Conservation (phyloP, 2,888 invertebrate genomes). For the Torymus tubicola region DNA sequence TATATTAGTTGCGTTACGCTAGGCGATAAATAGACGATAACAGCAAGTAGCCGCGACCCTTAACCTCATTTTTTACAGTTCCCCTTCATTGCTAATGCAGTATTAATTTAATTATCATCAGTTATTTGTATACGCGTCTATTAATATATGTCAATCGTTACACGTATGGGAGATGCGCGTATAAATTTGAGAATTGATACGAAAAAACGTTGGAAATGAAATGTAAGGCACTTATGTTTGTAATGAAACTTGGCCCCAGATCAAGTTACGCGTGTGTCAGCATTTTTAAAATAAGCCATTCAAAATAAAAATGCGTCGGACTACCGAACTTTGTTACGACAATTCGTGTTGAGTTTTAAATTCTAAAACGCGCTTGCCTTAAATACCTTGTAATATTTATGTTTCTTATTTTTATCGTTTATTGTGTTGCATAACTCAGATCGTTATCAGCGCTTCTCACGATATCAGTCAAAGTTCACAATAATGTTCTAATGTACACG, state of each 20-base stretch:
- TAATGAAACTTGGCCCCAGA: not conserved
- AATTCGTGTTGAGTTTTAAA: not conserved
- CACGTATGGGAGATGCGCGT: too few relatives aligned
- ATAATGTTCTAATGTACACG: too few relatives aligned
- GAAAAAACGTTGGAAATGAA: too few relatives aligned
- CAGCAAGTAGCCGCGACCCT: conserved; percentile 15
- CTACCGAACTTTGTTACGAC: not conserved
- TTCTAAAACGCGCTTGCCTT: not conserved
- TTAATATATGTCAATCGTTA: too few relatives aligned
- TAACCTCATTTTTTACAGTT: conserved; percentile 41
- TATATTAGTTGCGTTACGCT: conserved; percentile 23
- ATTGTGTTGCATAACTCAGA: too few relatives aligned
- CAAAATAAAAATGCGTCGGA: not conserved
- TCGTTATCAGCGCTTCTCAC: too few relatives aligned
- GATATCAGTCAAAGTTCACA: too few relatives aligned
- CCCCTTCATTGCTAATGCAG: not conserved
- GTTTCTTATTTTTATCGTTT: too few relatives aligned
- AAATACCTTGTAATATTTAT: too few relatives aligned
- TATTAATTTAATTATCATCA: not conserved
- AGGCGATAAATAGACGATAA: conserved; percentile 32
- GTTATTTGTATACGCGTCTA: not conserved
- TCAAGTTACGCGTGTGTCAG: not conserved
- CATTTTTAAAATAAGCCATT: conserved; percentile 30
- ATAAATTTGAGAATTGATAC: too few relatives aligned
- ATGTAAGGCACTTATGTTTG: not conserved